These are phyloP conservation scores for Osmerus mordax DNA, from an alignment of 2,113 vertebrate genomes.

Conservation along the genomic window DNA sequence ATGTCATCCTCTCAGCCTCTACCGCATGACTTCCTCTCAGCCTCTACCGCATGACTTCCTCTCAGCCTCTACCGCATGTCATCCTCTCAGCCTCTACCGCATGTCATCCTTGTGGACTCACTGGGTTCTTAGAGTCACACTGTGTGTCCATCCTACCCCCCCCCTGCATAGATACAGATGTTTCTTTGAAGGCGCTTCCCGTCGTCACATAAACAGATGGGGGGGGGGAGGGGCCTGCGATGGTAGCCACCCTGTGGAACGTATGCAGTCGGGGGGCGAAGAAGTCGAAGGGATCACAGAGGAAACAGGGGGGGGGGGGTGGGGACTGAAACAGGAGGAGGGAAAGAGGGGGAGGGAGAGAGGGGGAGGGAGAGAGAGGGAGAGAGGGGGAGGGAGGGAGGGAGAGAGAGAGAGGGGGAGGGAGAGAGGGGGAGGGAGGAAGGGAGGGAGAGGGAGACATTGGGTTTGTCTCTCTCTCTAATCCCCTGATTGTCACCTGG, in stretches of 20 bases:
- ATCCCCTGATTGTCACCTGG: constrained; percentile 33
- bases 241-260: not conserved
- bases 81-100: too few relatives aligned
- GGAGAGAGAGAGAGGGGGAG: not conserved
- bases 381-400: not conserved
- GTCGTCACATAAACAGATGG: constrained; percentile 33
- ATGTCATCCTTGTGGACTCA: not conserved
- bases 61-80: too few relatives aligned
- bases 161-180: constrained; percentile 8
- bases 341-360: not conserved
- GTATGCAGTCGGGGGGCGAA: not conserved
- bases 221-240: constrained; percentile 1
- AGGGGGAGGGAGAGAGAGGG: not conserved
- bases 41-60: too few relatives aligned
- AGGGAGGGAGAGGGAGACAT: not conserved
- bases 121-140: not conserved
- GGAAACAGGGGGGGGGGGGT: not conserved
- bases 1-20: too few relatives aligned
- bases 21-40: too few relatives aligned
- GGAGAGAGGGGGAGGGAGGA: too few relatives aligned
- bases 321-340: too few relatives aligned
- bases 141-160: constrained; percentile 8
- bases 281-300: not conserved
- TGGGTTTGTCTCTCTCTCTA: not conserved
- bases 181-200: constrained; percentile 52